A percentile compares a stretch with the other conserved stretches of the same genome.
Conservation (phyloP, 2,888 invertebrate species). For the Salpingus planirostris region DNA sequence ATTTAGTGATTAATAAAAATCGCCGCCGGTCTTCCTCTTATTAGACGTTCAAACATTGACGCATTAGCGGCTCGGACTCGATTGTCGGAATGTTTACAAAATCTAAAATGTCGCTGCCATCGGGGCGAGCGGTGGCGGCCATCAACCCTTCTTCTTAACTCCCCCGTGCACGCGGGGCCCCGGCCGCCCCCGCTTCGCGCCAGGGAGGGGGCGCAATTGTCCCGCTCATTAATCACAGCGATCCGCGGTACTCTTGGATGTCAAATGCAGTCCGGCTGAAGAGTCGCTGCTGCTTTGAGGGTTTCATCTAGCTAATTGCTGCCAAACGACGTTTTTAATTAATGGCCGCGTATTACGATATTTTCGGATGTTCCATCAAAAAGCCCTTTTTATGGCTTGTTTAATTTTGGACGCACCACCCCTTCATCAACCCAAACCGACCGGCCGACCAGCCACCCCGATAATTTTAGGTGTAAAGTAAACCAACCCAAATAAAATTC, state of each 20-base stretch:
- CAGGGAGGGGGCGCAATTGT: slow-evolving; percentile 34
- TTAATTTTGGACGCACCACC: slow-evolving; percentile 10
- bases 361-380: slow-evolving; percentile 30
- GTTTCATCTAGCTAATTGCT: slow-evolving; percentile 43
- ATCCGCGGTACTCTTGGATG: slow-evolving; percentile 41
- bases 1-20: too few relatives aligned
- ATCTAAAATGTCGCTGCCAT: slow-evolving; percentile 34
- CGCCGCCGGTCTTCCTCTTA: too few relatives aligned
- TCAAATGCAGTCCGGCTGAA: slow-evolving; percentile 42
- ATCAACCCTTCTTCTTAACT: slow-evolving; percentile 33
- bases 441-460: background rate
- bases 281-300: slow-evolving; percentile 40
- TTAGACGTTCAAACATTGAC: too few relatives aligned
- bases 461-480: too few relatives aligned
- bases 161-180: too few relatives aligned
- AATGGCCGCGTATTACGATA: slow-evolving; percentile 38
- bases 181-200: slow-evolving; percentile 4
- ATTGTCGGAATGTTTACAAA: slow-evolving; percentile 36
- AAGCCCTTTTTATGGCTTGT: slow-evolving; percentile 18
- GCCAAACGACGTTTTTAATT: slow-evolving; percentile 43
- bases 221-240: slow-evolving; percentile 42
- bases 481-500: too few relatives aligned
- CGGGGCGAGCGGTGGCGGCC: background rate
- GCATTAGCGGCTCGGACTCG: too few relatives aligned
- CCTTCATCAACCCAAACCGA: background rate